Evolutionary conservation across 2,888 invertebrate species (phyloP), one percentile per base, ranked within the genome.

Genomic region (Steromphala cineraria): DNA sequence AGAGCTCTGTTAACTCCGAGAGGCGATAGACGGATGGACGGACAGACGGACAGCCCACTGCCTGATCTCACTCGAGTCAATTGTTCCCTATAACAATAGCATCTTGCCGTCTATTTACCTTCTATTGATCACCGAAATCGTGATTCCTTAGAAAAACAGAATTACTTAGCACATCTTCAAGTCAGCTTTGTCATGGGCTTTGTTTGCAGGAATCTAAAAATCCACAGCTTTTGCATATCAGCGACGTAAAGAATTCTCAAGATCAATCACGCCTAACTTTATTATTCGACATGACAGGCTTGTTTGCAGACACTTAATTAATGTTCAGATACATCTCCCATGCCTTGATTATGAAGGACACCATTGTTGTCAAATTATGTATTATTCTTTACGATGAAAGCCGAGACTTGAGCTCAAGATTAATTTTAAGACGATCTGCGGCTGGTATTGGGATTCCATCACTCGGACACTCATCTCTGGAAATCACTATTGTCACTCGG

Each of bases 301-400:
- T 80, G 80, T 80, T 80, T 80, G 62, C 80, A 75, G 62, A 76
- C 80, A 76, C 80, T 80, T 80, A 80, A 80, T 80, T 80, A 80
- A 75, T 76, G 80, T 75, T 76, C 75, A 62, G 75, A 80, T 75
- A 75, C 80, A 75, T 80, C 80, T 80, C 80, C 4, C 28, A 46
- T 75, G 75, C 62, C 53, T 75, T 75, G 80, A 80, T 80, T 80
- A 75, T 56, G 75, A 75, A 52, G 67, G 76, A 67, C 75, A 52
- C 80, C 80, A 80, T 80, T 80, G 80, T 80, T 80, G 80, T 75
- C 75, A 75, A 80, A 80, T 80, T 80, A 80, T 67, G 67, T 75
- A 75, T 46, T 67, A 80, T 75, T 80, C 62, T 67, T 53, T 67
- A 67, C 62, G 52, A 56, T 62, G 75, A 67, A 67, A 75, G 80